These are phyloP conservation scores for Achlya flavicornis DNA, from an alignment of 2,888 invertebrate genomes.

Conservation along the genomic window DNA sequence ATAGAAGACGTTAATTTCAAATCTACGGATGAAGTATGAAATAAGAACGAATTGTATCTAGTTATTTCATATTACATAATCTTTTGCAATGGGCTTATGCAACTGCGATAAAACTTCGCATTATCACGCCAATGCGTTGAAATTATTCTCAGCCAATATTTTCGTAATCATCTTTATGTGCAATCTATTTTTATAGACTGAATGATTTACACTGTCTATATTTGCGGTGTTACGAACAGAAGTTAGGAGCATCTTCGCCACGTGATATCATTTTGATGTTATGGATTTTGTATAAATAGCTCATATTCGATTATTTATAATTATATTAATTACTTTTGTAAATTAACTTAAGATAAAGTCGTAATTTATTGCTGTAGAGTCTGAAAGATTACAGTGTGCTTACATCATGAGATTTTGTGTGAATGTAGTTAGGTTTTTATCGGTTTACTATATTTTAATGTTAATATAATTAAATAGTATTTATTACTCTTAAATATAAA, in stretches of 20 bases:
- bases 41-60: background rate
- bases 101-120: background rate
- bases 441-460: slow-evolving; percentile 66
- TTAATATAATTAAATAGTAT: slow-evolving; percentile 60
- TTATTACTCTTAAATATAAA: slow-evolving; percentile 45
- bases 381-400: slow-evolving; percentile 65
- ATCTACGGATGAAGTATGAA: background rate
- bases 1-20: slow-evolving; percentile 4
- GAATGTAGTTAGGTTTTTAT: slow-evolving; percentile 71
- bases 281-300: slow-evolving; percentile 79
- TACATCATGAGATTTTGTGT: slow-evolving; percentile 70
- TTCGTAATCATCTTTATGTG: slow-evolving; percentile 70
- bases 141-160: slow-evolving; percentile 65
- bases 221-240: slow-evolving; percentile 47
- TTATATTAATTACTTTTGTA: slow-evolving; percentile 72
- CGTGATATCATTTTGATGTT: slow-evolving; percentile 75
- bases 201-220: slow-evolving; percentile 59
- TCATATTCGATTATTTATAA: slow-evolving; percentile 70
- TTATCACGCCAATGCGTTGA: slow-evolving; percentile 29
- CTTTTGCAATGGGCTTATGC: background rate
- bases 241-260: slow-evolving; percentile 19
- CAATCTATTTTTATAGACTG: slow-evolving; percentile 81
- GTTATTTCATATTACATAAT: background rate
- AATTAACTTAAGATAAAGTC: slow-evolving; percentile 68
- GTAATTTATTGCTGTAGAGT: slow-evolving; percentile 69